phyloP scores from a whole-genome alignment of 2,113 vertebrate genomes.

The Larimichthys polyactis region DNA sequence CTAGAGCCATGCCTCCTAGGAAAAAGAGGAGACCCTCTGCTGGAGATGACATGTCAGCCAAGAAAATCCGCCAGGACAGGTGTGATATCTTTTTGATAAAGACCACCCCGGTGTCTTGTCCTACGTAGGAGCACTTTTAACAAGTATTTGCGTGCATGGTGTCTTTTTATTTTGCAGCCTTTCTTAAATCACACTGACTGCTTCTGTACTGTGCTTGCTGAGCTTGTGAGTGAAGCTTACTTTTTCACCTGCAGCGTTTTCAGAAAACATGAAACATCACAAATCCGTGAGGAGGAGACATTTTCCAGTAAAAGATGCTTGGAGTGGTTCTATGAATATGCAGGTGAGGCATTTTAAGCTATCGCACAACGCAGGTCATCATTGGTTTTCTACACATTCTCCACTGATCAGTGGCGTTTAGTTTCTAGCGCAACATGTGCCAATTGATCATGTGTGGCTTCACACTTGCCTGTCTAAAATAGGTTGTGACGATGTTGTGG shows the following conservation, averaged over 20 bases:
- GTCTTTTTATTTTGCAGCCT: not conserved
- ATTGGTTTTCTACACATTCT: not conserved
- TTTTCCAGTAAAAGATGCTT: slow-evolving; percentile 98
- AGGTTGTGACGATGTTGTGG: slow-evolving; percentile 96
- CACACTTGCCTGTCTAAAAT: slow-evolving; percentile 34
- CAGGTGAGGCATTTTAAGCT: slow-evolving; percentile 83
- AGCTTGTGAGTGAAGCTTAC: slow-evolving; percentile 29
- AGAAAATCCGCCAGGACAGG: slow-evolving; percentile 99
- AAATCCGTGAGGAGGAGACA: slow-evolving; percentile 94
- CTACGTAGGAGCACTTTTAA: not conserved
- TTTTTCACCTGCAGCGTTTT: slow-evolving; percentile 88
- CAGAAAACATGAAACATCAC: slow-evolving; percentile 94
- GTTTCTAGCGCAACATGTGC: not conserved
- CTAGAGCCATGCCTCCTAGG: slow-evolving; percentile 98
- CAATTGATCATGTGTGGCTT: slow-evolving; percentile 8
- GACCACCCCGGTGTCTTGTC: not conserved
- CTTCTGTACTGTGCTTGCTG: not conserved
- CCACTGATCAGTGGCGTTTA: not conserved
- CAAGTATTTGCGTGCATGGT: not conserved
- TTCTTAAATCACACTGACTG: not conserved
- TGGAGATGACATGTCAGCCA: slow-evolving; percentile 96
- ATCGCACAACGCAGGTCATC: not conserved
- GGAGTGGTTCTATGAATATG: slow-evolving; percentile 99
- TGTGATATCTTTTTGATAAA: slow-evolving; percentile 66
- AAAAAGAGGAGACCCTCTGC: slow-evolving; percentile 99